Conservation (phyloP, 2,888 invertebrate species). For the Eristalinus sepulchralis region DNA sequence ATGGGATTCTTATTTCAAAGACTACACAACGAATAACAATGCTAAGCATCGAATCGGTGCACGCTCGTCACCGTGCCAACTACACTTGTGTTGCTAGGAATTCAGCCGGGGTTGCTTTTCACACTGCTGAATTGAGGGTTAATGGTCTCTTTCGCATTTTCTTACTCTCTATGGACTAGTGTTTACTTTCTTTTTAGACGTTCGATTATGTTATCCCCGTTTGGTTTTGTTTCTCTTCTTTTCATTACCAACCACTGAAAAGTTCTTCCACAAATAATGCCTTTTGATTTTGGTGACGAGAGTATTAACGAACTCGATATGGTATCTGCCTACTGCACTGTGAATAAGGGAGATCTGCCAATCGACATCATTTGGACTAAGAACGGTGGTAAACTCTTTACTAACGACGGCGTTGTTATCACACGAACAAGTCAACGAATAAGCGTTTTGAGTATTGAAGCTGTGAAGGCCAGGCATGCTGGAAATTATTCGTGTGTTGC, state of each 20-base stretch:
- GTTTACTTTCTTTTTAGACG: slow-evolving; percentile 29
- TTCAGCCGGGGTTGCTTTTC: slow-evolving; percentile 86
- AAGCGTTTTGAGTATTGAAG: slow-evolving; percentile 85
- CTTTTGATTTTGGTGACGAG: slow-evolving; percentile 87
- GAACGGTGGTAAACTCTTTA: slow-evolving; percentile 81
- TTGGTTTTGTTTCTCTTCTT: slow-evolving; percentile 34
- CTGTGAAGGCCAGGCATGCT: slow-evolving; percentile 86
- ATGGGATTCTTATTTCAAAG: slow-evolving; percentile 84
- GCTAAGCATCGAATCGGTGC: slow-evolving; percentile 86
- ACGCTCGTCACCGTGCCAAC: slow-evolving; percentile 87
- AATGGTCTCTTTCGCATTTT: slow-evolving; percentile 83
- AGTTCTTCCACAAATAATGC: slow-evolving; percentile 88
- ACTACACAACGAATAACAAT: slow-evolving; percentile 85
- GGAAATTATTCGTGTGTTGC: slow-evolving; percentile 90
- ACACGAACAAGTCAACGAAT: slow-evolving; percentile 82
- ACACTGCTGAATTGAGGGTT: slow-evolving; percentile 86
- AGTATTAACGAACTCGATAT: slow-evolving; percentile 86
- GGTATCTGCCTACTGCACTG: slow-evolving; percentile 87
- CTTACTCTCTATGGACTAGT: not conserved
- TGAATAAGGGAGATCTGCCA: slow-evolving; percentile 89
- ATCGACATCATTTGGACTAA: slow-evolving; percentile 88
- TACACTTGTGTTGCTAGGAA: slow-evolving; percentile 89
- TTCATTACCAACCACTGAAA: slow-evolving; percentile 59
- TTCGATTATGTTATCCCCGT: slow-evolving; percentile 53
- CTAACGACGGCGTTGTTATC: slow-evolving; percentile 83